Conservation (phyloP, 2,113 vertebrate species). For the Garra rufa region DNA sequence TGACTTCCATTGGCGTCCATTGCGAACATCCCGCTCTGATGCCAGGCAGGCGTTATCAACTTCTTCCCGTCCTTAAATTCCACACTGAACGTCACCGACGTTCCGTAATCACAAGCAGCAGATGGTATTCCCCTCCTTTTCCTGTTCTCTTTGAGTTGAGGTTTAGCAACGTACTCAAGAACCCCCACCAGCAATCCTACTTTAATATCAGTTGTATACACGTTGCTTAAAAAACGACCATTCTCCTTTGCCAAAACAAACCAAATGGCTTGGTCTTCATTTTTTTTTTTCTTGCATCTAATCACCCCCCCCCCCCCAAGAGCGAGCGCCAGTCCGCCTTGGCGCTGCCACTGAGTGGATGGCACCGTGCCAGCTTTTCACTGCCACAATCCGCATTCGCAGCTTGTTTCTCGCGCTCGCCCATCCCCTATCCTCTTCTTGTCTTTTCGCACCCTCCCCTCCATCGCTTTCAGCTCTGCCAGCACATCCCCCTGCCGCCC, state of each 20-base stretch:
- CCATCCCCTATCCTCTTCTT: slow-evolving; percentile 83
- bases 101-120: slow-evolving; percentile 44
- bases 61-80: slow-evolving; percentile 32
- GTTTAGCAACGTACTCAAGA: slow-evolving; percentile 43
- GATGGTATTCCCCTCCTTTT: slow-evolving; percentile 57
- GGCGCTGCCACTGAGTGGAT: slow-evolving; percentile 98
- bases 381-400: slow-evolving; percentile 97
- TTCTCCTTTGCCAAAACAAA: slow-evolving; percentile 74
- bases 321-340: slow-evolving; percentile 83
- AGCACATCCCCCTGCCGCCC: slow-evolving; percentile 52
- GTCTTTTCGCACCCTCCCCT: slow-evolving; percentile 66
- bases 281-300: slow-evolving; percentile 82
- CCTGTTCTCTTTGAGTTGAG: slow-evolving; percentile 31
- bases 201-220: slow-evolving; percentile 66
- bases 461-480: slow-evolving; percentile 66
- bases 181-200: slow-evolving; percentile 40
- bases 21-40: slow-evolving; percentile 25
- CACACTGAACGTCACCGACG: slow-evolving; percentile 36
- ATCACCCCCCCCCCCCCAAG: slow-evolving; percentile 79
- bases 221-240: slow-evolving; percentile 68
- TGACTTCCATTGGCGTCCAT: slow-evolving; percentile 46
- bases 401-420: slow-evolving; percentile 88
- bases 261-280: slow-evolving; percentile 67
- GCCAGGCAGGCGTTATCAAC: slow-evolving; percentile 51
- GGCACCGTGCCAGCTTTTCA: slow-evolving; percentile 97